These are phyloP conservation scores for Chaetophractus vellerosus DNA, from an alignment of 2,797 vertebrate species.

Conservation along the genomic window DNA sequence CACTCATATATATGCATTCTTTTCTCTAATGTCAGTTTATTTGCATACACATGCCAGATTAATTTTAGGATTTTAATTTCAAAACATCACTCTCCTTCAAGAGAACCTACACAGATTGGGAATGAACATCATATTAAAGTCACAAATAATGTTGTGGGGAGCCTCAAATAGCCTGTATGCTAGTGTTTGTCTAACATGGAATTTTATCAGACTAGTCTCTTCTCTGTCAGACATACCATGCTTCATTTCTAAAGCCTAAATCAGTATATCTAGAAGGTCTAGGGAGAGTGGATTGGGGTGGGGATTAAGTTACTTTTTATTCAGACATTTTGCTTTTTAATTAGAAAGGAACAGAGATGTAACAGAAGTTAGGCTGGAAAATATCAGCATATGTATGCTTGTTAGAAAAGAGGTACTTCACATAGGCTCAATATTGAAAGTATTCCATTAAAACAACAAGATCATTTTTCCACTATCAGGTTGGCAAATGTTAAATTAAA, in stretches of 20 bases:
- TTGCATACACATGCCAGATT: neutral
- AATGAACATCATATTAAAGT: neutral
- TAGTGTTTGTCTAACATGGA: neutral
- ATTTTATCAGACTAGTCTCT: slow-evolving; percentile 12
- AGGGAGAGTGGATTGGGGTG: neutral
- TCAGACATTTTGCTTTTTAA: slow-evolving; percentile 62
- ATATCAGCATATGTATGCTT: slow-evolving; percentile 2
- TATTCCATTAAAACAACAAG: slow-evolving; percentile 44
- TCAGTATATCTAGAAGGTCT: neutral
- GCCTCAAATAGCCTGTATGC: slow-evolving; percentile 9
- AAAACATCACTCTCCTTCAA: slow-evolving; percentile 4
- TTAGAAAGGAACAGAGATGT: slow-evolving; percentile 33
- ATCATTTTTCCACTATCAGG: neutral
- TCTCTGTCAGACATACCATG: neutral
- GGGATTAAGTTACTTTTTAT: slow-evolving; percentile 34
- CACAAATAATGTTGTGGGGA: neutral
- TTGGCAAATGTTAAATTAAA: slow-evolving; percentile 61
- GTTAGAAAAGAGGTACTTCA: slow-evolving; percentile 47
- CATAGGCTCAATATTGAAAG: slow-evolving; percentile 36
- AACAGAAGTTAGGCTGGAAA: slow-evolving; percentile 34
- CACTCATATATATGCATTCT: neutral
- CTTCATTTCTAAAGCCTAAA: slow-evolving; percentile 49
- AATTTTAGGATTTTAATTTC: slow-evolving; percentile 59
- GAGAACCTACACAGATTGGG: neutral
- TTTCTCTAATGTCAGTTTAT: slow-evolving; percentile 34